phyloP scores from a whole-genome alignment of 2,113 vertebrate species.

The Ceyx melanurus region DNA sequence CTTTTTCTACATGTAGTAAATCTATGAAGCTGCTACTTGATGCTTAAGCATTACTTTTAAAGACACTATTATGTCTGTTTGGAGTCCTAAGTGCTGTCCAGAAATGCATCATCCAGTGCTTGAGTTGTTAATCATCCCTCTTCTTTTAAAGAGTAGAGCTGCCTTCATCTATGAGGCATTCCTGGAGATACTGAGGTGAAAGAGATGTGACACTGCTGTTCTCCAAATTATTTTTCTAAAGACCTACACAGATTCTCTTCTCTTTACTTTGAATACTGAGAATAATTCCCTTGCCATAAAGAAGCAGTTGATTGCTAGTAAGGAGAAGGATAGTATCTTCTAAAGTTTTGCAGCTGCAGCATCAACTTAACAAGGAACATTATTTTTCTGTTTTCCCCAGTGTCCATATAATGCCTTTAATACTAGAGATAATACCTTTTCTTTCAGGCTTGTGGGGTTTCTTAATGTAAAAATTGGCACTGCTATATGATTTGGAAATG shows the following conservation, averaged over 20 bases:
- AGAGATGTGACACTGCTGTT: not conserved
- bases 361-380: not conserved
- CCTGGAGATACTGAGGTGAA: not conserved
- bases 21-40: not conserved
- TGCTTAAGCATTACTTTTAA: not conserved
- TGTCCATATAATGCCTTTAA: not conserved
- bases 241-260: not conserved
- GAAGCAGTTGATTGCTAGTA: not conserved
- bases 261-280: not conserved
- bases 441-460: not conserved
- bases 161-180: not conserved
- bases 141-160: not conserved
- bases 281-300: not conserved
- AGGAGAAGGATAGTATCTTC: not conserved
- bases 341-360: not conserved
- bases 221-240: not conserved
- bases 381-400: not conserved
- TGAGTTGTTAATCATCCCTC: not conserved
- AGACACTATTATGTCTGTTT: not conserved
- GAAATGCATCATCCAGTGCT: not conserved
- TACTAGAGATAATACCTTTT: not conserved
- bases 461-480: not conserved
- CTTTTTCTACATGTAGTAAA: not conserved
- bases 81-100: not conserved
- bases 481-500: not conserved